Conservation (phyloP, 1,140 invertebrate genomes). For the Diorhabda elongata region DNA sequence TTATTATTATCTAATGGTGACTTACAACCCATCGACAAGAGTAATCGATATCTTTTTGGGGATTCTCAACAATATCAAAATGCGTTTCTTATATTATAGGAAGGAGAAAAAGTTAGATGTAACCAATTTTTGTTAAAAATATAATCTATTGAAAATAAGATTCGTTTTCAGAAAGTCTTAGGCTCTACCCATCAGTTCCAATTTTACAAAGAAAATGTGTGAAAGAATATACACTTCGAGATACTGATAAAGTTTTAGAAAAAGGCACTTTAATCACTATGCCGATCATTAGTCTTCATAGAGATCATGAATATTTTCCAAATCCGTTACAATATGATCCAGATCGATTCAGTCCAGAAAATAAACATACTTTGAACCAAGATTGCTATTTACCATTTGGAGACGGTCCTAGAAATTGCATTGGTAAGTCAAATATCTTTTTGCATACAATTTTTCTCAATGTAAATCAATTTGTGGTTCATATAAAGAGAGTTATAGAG, state of each 20-base stretch:
- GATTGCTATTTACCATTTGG: conserved; percentile 56
- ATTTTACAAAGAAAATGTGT: conserved; percentile 47
- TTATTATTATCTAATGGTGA: no score
- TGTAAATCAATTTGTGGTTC: not conserved
- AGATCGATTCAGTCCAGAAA: conserved; percentile 53
- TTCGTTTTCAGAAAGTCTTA: conserved; percentile 30
- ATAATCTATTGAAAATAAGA: no score
- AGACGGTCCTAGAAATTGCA: conserved; percentile 58
- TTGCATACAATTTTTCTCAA: not conserved
- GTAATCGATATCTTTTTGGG: no score
- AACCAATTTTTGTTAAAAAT: no score
- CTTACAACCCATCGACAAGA: no score
- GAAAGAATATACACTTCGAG: conserved; percentile 51
- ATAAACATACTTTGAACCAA: conserved; percentile 41
- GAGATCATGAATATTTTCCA: conserved; percentile 54
- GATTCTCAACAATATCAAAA: no score
- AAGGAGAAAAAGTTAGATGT: no score
- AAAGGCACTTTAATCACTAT: conserved; percentile 59
- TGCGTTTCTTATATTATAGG: no score
- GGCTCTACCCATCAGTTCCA: conserved; percentile 38
- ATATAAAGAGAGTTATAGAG: not conserved
- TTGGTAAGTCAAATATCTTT: conserved; percentile 43
- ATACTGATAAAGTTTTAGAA: conserved; percentile 55
- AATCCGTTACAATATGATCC: conserved; percentile 61
- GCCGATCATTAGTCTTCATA: conserved; percentile 59